These are phyloP conservation scores for Sarcophilus harrisii DNA, from an alignment of 2,797 vertebrate species.

Conservation along the genomic window DNA sequence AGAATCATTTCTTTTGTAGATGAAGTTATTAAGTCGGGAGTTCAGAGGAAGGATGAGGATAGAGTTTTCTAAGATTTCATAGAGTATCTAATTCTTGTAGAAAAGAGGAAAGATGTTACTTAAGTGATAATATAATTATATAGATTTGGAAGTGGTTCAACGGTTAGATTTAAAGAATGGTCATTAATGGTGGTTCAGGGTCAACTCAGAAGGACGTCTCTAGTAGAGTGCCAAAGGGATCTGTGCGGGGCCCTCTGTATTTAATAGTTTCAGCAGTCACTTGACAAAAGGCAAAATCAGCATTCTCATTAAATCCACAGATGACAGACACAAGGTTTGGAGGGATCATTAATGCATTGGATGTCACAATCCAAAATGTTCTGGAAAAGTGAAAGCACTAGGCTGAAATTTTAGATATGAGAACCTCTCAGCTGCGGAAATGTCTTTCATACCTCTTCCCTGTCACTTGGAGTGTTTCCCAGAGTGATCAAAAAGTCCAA, in stretches of 20 bases:
- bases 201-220: background rate
- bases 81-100: background rate
- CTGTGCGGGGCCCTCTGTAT: background rate
- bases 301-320: background rate
- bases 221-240: background rate
- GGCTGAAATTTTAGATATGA: background rate
- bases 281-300: background rate
- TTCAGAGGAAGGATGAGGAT: background rate
- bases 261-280: background rate
- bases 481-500: background rate
- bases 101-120: background rate
- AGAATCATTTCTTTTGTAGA: background rate
- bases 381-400: background rate
- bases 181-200: background rate
- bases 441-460: background rate
- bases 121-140: background rate
- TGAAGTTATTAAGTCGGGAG: background rate
- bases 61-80: background rate
- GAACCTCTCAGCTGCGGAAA: background rate
- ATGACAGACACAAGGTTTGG: background rate
- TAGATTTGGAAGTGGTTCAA: background rate
- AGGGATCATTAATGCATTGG: background rate
- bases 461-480: background rate
- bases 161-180: background rate
- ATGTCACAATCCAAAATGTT: background rate